A percentile compares a stretch with the other conserved stretches of the same genome.
Evolutionary conservation across 2,113 vertebrate species (phyloP).

Genomic region (Bufo bufo): DNA sequence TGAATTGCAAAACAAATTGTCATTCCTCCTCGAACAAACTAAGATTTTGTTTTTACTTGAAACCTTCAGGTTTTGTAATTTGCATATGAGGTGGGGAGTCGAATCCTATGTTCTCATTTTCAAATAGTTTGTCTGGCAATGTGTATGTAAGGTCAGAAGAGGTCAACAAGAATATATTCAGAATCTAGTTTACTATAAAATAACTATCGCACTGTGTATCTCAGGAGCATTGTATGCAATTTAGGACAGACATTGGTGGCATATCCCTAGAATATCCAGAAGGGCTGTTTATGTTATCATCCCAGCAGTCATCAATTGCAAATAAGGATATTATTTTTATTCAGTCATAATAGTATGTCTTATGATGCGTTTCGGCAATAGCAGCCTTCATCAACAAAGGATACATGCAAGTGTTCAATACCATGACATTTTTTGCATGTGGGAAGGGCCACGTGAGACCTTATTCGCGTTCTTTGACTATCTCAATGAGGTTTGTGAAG

Average conservation of each 20-base stretch:
- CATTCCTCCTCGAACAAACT: constrained; percentile 20
- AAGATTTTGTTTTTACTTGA: constrained; percentile 1
- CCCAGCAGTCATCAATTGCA: too few relatives aligned
- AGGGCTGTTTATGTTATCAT: too few relatives aligned
- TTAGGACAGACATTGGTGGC: background rate
- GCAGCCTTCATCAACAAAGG: too few relatives aligned
- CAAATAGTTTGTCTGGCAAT: background rate
- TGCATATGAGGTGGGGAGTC: constrained; percentile 16
- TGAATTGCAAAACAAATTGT: constrained; percentile 42
- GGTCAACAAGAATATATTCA: background rate
- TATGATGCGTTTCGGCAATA: too few relatives aligned
- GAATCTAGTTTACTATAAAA: background rate
- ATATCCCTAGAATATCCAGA: background rate
- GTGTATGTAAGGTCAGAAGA: background rate
- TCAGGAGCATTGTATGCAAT: background rate
- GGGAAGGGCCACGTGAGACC: too few relatives aligned
- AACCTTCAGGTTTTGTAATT: constrained; percentile 5
- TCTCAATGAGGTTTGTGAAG: too few relatives aligned
- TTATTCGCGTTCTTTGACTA: too few relatives aligned
- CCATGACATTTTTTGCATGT: too few relatives aligned
- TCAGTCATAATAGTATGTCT: too few relatives aligned
- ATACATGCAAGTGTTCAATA: too few relatives aligned
- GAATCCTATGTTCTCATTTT: background rate
- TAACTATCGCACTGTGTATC: background rate
- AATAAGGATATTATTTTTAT: too few relatives aligned